Base-by-base conservation (phyloP, 1,140 invertebrate genomes). In the Microplitis mediator region DNA sequence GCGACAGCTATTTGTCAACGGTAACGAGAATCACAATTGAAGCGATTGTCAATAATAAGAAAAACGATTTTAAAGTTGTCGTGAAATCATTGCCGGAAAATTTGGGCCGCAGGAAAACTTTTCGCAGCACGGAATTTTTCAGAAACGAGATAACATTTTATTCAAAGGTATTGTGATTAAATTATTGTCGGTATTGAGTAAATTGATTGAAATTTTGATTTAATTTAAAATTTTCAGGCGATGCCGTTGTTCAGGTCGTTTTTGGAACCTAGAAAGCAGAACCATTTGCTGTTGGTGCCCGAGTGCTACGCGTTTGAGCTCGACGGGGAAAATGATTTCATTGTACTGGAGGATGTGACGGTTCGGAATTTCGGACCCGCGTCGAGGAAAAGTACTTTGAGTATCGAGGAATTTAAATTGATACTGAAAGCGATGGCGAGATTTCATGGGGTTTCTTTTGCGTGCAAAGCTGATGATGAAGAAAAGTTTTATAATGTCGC, bases 361-460 rank as follows among this genome's bases (percentile, higher is more conserved):
- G 76, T 86, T 51, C 76, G 88, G 14, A 88, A 89, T 45, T 94
- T 88, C 80, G 78, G 78, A 51, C 78, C 83, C 35, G 81, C 88
- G 5, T 79, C 85, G 3, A 82, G 91, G 62, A 88, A 90, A 77
- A 84, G 85, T 75, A 89, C 86, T 2, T 81, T 92, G 23, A 87
- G 90, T 77, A 81, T 86, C 5, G 77, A 86, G 0, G 87, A 91
- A 73, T 88, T 87, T 63, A 82, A 79, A 61, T 69, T 88, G 4
- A 90, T 91, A 31, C 81, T 93, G 56, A 86, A 89, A 79, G 84
- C 88, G 1, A 80, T 94, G 35, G 92, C 92, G 0, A 89, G 89
- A 76, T 93, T 91, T 75, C 93, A 94, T 82, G 91, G 90, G 3
- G 77, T 93, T 4, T 91, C 91, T 1, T 89, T 93, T 71, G 92